Evolutionary conservation across 2,888 invertebrate genomes (phyloP), one percentile per base, ranked within the genome.

Genomic region (Calliscelio sp.): DNA sequence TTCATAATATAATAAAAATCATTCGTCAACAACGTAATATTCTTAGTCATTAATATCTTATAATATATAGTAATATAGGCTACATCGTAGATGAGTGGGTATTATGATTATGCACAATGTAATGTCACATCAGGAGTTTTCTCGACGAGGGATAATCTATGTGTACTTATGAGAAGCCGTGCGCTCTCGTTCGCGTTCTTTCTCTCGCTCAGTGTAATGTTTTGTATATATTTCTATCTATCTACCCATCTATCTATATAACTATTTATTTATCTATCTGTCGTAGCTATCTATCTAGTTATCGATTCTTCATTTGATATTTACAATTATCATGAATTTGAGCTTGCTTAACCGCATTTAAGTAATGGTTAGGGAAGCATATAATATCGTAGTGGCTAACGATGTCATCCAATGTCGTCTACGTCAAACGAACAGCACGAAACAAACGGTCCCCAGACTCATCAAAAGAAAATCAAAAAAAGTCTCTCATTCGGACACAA

Each of bases 1-100:
- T 93, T 93, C 92, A 92, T 93, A 93, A 93, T 93, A 93, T 93
- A 93, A 93, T 93, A 93, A 93, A 93, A 93, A 93, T 93, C 93
- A 93, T 93, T 93, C 93, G 90, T 93, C 93, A 93, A 93, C 93
- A 93, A 93, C 93, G 92, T 93, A 93, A 93, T 93, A 92, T 93
- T 92, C 91, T 92, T 93, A 93, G 90, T 92, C 91, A 92, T 92
- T 93, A 91, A 92, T 92, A 90, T 91, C 87, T 89, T 88, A 88
- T 88, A 87, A 90, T 91, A 89, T 85, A 87, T 90, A 87, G 88
- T 87, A 86, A 89, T 89, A 88, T 89, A 90, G 88, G 89, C 90
- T 91, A 91, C 90, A 84, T 90, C 84, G 88, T 86, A 88, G 86
- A 88, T 86, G 86, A 86, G 84, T 87, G 86, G 83, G 84, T 86